Conservation (phyloP, 2,113 vertebrate species). For the Tupaia chinensis region DNA sequence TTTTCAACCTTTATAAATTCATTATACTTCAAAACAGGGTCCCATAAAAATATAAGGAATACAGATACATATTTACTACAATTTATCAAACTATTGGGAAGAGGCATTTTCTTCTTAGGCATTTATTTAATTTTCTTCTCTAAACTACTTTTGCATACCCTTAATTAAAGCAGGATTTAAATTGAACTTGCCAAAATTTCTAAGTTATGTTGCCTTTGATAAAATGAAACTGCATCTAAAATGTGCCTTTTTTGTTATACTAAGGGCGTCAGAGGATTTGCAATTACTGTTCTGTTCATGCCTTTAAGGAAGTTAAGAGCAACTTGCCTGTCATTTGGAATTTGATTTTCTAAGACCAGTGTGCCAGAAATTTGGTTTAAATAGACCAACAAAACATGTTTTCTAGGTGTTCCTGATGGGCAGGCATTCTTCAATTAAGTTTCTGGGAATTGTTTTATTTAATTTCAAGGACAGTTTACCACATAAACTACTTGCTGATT, state of each 20-base stretch:
- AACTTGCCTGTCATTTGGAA: conserved; percentile 65
- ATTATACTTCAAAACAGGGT: background rate
- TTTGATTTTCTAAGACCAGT: conserved; percentile 68
- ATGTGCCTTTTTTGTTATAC: background rate
- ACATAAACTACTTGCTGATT: conserved; percentile 75
- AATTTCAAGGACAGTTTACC: conserved; percentile 69
- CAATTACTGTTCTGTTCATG: conserved; percentile 17
- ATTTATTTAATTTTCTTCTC: background rate
- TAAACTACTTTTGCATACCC: background rate
- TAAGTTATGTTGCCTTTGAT: background rate
- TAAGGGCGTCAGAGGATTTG: background rate
- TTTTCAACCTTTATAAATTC: background rate
- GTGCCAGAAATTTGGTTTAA: conserved; percentile 63
- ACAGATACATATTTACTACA: background rate
- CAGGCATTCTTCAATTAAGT: conserved; percentile 70
- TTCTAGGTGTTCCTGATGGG: conserved; percentile 67
- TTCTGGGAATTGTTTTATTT: conserved; percentile 72
- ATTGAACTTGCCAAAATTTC: background rate
- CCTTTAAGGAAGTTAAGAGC: conserved; percentile 52
- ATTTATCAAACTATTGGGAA: background rate
- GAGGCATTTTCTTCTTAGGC: background rate
- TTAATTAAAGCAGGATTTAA: background rate
- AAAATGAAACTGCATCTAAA: background rate
- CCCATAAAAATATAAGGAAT: background rate
- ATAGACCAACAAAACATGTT: conserved; percentile 22